Conservation (phyloP, 1,140 invertebrate genomes). For the Lamellibrachia luymesi region DNA sequence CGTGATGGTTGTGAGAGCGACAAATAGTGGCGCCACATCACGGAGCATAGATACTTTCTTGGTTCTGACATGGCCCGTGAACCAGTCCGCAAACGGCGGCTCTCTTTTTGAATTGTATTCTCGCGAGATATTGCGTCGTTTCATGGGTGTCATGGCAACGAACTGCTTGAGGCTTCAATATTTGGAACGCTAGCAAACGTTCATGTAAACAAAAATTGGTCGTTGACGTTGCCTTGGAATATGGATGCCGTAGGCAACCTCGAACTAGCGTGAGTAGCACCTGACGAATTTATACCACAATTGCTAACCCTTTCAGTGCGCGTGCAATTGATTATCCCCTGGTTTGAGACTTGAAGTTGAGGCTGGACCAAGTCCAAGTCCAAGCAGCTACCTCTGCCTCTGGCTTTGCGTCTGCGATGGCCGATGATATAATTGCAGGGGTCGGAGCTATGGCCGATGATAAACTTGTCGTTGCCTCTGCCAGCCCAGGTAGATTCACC, state of each 20-base stretch:
- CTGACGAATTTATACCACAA: background rate
- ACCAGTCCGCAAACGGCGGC: background rate
- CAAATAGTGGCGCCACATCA: too few species aligned
- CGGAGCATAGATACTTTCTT: too few species aligned
- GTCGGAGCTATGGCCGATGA: too few species aligned
- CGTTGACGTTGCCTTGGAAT: background rate
- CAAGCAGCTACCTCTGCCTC: too few species aligned
- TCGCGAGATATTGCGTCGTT: background rate
- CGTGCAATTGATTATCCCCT: too few species aligned
- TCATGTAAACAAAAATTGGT: background rate
- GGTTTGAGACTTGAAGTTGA: too few species aligned
- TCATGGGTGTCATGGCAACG: background rate
- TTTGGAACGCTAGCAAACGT: background rate
- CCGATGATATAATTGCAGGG: too few species aligned
- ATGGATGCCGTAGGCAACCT: background rate
- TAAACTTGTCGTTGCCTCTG: too few species aligned
- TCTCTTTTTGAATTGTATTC: background rate
- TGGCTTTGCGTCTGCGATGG: too few species aligned
- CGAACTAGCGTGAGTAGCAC: background rate
- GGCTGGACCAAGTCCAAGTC: too few species aligned
- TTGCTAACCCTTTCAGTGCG: background rate
- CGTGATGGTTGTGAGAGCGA: too few species aligned
- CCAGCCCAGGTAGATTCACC: too few species aligned
- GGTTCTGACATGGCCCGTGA: background rate
- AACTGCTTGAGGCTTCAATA: background rate